Conservation (phyloP, 1,140 invertebrate genomes). For the Hermetia illucens region DNA sequence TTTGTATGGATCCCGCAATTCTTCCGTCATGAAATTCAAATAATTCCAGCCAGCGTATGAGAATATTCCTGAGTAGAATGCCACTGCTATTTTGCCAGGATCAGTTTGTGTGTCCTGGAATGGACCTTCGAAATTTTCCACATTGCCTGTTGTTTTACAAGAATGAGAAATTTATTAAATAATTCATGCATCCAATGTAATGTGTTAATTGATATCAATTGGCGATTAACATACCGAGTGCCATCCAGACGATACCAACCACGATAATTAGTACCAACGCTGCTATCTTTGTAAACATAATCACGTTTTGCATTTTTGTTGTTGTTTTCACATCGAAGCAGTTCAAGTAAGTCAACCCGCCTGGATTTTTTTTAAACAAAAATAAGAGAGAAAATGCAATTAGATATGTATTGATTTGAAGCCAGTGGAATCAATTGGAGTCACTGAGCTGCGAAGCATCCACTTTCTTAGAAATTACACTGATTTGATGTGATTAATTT, state of each 20-base stretch:
- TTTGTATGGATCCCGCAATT: slow-evolving; percentile 82
- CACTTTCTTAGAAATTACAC: too few relatives aligned
- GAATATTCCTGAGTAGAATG: slow-evolving; percentile 91
- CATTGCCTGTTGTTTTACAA: slow-evolving; percentile 29
- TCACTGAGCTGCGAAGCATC: too few relatives aligned
- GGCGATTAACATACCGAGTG: slow-evolving; percentile 43
- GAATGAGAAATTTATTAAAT: neutral
- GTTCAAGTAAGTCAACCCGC: slow-evolving; percentile 74
- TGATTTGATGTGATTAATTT: too few relatives aligned
- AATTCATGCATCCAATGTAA: neutral
- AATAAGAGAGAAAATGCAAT: too few relatives aligned
- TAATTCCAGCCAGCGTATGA: slow-evolving; percentile 95
- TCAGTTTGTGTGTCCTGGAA: slow-evolving; percentile 67
- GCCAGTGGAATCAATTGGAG: too few relatives aligned
- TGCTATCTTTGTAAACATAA: slow-evolving; percentile 79
- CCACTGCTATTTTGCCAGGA: slow-evolving; percentile 73
- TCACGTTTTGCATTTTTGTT: slow-evolving; percentile 75
- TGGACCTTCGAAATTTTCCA: slow-evolving; percentile 59
- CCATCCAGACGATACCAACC: slow-evolving; percentile 62
- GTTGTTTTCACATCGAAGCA: slow-evolving; percentile 78
- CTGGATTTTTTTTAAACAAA: slow-evolving; percentile 29
- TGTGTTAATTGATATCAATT: neutral
- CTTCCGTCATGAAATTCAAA: slow-evolving; percentile 95
- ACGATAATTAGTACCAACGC: slow-evolving; percentile 70
- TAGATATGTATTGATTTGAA: too few relatives aligned